Percentiles rank a stretch among this genome's conserved stretches.
Evolutionary conservation across 2,797 vertebrate species (phyloP).

Genomic region (Dicrostonyx torquatus): DNA sequence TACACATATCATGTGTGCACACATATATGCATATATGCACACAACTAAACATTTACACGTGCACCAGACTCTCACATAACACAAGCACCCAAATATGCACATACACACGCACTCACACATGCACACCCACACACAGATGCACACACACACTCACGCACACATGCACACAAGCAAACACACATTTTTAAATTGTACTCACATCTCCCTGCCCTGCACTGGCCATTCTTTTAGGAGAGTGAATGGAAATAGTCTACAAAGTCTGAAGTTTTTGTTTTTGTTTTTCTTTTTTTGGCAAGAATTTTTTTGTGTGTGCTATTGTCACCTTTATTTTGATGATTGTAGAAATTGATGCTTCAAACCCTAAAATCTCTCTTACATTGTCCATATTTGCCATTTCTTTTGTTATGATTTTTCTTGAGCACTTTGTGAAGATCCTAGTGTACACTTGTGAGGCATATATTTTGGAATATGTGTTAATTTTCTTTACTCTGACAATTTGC

Average conservation of each 20-base stretch:
- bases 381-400: background rate
- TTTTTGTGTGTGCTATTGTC: background rate
- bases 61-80: background rate
- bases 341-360: background rate
- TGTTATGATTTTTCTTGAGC: background rate
- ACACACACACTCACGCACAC: background rate
- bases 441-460: background rate
- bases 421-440: background rate
- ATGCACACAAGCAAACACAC: background rate
- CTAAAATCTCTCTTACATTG: background rate
- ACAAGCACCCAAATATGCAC: background rate
- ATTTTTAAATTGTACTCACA: background rate
- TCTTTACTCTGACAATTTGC: background rate
- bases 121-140: background rate
- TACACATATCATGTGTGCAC: background rate
- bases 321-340: background rate
- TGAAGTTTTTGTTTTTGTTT: background rate
- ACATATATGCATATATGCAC: background rate
- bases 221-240: constrained; percentile 11
- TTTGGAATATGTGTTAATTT: background rate
- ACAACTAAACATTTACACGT: background rate
- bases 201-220: background rate
- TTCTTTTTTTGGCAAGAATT: background rate
- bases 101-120: background rate
- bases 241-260: background rate